These are phyloP conservation scores for Notolepis coatsorum DNA, from an alignment of 2,797 vertebrate species.

Conservation along the genomic window DNA sequence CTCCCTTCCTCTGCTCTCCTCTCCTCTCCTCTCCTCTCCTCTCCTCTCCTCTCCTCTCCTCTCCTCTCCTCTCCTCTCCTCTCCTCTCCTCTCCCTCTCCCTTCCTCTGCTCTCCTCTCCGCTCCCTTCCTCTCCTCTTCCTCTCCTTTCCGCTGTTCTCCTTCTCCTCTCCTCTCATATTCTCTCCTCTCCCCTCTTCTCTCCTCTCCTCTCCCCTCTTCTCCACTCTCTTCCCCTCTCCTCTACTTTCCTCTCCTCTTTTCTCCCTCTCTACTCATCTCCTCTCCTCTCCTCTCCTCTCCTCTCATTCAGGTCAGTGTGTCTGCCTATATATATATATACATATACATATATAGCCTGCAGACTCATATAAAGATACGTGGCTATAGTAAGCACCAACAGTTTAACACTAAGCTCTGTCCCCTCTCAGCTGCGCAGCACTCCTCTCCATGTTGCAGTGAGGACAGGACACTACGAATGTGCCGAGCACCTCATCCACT, in stretches of 20 bases:
- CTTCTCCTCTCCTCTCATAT: neutral
- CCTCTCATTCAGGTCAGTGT: neutral
- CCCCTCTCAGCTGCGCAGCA: constrained; percentile 87
- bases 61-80: neutral
- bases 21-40: constrained; percentile 63
- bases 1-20: neutral
- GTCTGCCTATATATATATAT: neutral
- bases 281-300: neutral
- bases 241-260: no score
- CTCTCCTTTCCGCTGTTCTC: neutral
- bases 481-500: constrained; percentile 93
- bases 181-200: neutral
- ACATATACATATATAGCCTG: no score
- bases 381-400: no score
- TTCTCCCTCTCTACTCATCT: no score
- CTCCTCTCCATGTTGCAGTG: constrained; percentile 93
- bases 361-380: no score
- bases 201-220: neutral
- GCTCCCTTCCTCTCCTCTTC: no score
- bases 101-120: constrained; percentile 62
- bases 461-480: constrained; percentile 92
- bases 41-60: constrained; percentile 83
- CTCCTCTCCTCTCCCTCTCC: neutral
- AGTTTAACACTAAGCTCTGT: no score
- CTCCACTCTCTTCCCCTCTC: no score